These are phyloP conservation scores for Channa striata DNA, from an alignment of 2,797 vertebrate genomes.

Conservation along the genomic window DNA sequence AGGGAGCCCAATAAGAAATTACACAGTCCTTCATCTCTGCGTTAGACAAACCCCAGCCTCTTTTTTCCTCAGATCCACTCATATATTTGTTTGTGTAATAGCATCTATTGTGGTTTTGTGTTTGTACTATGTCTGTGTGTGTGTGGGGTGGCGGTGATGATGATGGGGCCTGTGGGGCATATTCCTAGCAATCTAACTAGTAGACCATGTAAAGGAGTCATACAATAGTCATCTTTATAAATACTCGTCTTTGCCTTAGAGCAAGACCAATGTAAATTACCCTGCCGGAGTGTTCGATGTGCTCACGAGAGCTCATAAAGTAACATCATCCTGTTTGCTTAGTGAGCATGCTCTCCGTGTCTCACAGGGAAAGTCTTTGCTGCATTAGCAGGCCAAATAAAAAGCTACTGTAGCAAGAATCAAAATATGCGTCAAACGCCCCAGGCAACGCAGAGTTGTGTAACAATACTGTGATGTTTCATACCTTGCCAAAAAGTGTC, in stretches of 20 bases:
- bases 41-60: conserved; percentile 47
- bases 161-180: conserved; percentile 30
- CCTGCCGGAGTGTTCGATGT: conserved; percentile 52
- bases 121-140: conserved; percentile 29
- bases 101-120: conserved; percentile 39
- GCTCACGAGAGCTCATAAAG: conserved; percentile 74
- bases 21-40: conserved; percentile 48
- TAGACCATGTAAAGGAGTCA: conserved; percentile 49
- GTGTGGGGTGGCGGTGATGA: conserved; percentile 11
- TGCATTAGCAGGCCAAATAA: conserved; percentile 60
- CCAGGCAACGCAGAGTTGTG: conserved; percentile 18
- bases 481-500: conserved; percentile 9
- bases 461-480: conserved; percentile 42
- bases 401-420: conserved; percentile 48
- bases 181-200: conserved; percentile 35
- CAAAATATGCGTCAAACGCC: conserved; percentile 39
- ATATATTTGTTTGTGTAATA: conserved; percentile 57
- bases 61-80: conserved; percentile 47
- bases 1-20: conserved; percentile 50
- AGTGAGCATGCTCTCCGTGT: conserved; percentile 56
- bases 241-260: conserved; percentile 66
- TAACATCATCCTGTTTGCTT: conserved; percentile 71
- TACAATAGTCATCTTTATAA: conserved; percentile 62
- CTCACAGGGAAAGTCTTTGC: conserved; percentile 55
- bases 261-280: conserved; percentile 73